Percentiles rank a stretch among this genome's conserved stretches.
These are phyloP conservation scores for Drosophila kuntzei DNA, from an alignment of 2,888 invertebrate genomes.

Conservation along the genomic window DNA sequence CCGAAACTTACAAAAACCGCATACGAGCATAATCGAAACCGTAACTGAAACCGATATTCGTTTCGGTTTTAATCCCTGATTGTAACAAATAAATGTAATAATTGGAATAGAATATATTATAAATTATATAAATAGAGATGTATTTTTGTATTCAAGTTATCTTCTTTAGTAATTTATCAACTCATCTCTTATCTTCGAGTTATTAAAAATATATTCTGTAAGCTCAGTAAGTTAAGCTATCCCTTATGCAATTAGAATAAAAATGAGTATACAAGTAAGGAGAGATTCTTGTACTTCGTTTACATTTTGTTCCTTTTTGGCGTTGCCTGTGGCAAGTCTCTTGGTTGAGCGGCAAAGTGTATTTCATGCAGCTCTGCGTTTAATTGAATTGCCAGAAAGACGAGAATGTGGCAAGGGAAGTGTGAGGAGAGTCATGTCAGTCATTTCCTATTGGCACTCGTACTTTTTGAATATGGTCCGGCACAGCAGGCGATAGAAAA, in stretches of 20 bases:
- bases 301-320: constrained; percentile 10
- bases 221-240: neutral
- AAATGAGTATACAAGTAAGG: constrained; percentile 1
- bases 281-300: constrained; percentile 11
- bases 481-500: constrained; percentile 25
- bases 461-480: constrained; percentile 21
- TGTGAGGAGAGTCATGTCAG: constrained; percentile 3
- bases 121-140: no score
- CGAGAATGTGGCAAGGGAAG: neutral
- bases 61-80: no score
- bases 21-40: no score
- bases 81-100: neutral
- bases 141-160: no score
- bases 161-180: neutral
- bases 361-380: constrained; percentile 78
- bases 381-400: constrained; percentile 71
- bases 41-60: no score
- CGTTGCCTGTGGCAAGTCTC: constrained; percentile 26
- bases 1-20: no score
- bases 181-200: neutral
- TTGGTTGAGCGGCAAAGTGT: constrained; percentile 53
- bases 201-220: neutral
- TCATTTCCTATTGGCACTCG: constrained; percentile 1
- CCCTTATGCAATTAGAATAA: neutral
- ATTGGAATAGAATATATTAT: neutral